These are phyloP conservation scores for Morpho deidamia DNA, from an alignment of 2,888 invertebrate genomes.

Conservation along the genomic window DNA sequence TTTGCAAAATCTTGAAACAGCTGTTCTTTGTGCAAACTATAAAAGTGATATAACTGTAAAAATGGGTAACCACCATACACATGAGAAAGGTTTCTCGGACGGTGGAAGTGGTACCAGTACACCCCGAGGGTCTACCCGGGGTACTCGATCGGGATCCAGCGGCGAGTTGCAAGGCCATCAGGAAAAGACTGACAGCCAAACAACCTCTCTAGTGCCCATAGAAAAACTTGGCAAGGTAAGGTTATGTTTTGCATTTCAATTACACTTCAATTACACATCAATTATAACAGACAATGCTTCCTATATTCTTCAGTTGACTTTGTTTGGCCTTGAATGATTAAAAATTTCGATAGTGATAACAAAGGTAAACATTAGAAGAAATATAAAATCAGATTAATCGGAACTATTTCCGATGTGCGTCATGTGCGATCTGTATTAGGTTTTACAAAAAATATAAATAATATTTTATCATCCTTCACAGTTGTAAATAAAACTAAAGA, in stretches of 20 bases:
- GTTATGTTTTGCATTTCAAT: conserved; percentile 16
- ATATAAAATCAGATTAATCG: no score
- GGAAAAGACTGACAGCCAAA: conserved; percentile 70
- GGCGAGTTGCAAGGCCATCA: conserved; percentile 79
- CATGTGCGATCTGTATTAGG: no score
- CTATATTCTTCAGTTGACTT: conserved; percentile 16
- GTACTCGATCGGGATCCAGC: conserved; percentile 78
- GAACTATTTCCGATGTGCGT: no score
- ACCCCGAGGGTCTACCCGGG: conserved; percentile 67
- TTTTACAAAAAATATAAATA: no score
- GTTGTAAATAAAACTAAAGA: no score
- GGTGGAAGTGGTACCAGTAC: conserved; percentile 57
- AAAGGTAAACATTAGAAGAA: conserved; percentile 2
- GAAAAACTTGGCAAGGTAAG: conserved; percentile 86
- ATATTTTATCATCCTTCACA: no score
- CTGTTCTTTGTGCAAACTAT: neutral
- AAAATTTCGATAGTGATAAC: conserved; percentile 16
- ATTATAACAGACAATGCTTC: no score
- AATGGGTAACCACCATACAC: conserved; percentile 66
- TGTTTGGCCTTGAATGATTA: conserved; percentile 26
- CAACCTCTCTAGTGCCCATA: conserved; percentile 82
- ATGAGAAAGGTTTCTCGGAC: conserved; percentile 49
- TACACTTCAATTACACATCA: neutral
- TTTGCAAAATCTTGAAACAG: conserved; percentile 1
- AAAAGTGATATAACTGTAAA: conserved; percentile 15